Percentiles rank a stretch among this genome's conserved stretches.
Evolutionary conservation across 2,113 vertebrate species (phyloP).

Genomic region (Eleginops maclovinus): DNA sequence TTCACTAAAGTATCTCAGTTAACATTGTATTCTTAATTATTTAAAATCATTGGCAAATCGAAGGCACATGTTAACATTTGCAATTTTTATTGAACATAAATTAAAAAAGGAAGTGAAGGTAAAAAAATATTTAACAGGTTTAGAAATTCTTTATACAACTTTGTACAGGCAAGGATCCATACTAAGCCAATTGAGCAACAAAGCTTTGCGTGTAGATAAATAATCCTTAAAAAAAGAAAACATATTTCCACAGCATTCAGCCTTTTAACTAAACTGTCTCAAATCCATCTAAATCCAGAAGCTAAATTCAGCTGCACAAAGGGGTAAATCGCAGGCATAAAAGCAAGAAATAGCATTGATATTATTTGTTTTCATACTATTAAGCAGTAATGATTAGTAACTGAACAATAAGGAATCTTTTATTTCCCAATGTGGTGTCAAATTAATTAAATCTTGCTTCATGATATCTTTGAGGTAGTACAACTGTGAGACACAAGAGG

Average conservation of each 20-base stretch:
- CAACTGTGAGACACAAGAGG: slow-evolving; percentile 53
- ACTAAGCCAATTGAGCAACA: slow-evolving; percentile 54
- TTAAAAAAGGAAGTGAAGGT: slow-evolving; percentile 87
- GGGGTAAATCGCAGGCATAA: slow-evolving; percentile 21
- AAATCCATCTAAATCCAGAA: slow-evolving; percentile 29
- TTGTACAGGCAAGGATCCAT: slow-evolving; percentile 84
- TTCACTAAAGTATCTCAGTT: not conserved
- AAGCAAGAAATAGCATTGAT: slow-evolving; percentile 21
- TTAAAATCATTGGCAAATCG: slow-evolving; percentile 12
- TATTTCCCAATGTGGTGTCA: slow-evolving; percentile 19
- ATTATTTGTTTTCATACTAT: slow-evolving; percentile 2
- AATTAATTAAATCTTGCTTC: slow-evolving; percentile 47
- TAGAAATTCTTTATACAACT: slow-evolving; percentile 92
- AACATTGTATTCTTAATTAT: not conserved
- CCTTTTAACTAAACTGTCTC: slow-evolving; percentile 17
- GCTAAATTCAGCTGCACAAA: slow-evolving; percentile 6
- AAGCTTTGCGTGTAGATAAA: slow-evolving; percentile 41
- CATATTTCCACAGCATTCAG: slow-evolving; percentile 35
- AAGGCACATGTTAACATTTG: slow-evolving; percentile 69
- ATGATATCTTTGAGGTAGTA: slow-evolving; percentile 78
- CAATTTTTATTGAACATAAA: slow-evolving; percentile 87
- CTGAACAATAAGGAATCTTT: slow-evolving; percentile 15
- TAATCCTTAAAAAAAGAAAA: slow-evolving; percentile 33
- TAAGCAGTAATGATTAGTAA: slow-evolving; percentile 17
- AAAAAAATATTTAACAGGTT: slow-evolving; percentile 89